Evolutionary conservation across 2,888 invertebrate species (phyloP).

Genomic region (Prenolepis imparis): DNA sequence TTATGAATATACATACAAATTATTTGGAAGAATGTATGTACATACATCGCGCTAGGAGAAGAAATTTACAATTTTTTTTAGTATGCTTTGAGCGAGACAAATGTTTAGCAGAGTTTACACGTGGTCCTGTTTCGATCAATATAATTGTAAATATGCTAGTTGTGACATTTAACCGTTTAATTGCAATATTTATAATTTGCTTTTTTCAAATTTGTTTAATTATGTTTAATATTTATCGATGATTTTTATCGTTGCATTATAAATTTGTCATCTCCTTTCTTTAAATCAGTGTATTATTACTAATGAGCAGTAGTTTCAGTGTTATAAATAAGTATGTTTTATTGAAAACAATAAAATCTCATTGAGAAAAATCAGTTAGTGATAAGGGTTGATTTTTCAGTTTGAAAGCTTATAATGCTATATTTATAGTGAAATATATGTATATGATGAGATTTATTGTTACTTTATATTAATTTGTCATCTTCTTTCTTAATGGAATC

Average conservation of each 20-base stretch:
- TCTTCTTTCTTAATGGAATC: no score
- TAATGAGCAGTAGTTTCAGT: not conserved
- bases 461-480: no score
- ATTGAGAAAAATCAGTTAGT: no score
- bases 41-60: not conserved
- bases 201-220: not conserved
- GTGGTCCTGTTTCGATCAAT: not conserved
- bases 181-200: not conserved
- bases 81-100: not conserved
- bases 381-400: no score
- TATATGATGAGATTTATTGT: no score
- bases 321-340: no score
- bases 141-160: not conserved
- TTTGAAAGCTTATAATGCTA: no score
- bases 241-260: not conserved
- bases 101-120: not conserved
- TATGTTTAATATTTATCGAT: not conserved
- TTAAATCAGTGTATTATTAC: not conserved
- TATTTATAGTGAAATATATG: no score
- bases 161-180: not conserved
- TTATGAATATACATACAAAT: not conserved
- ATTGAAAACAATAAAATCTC: no score
- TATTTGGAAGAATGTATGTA: not conserved
- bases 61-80: conserved; percentile 5
- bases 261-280: not conserved